phyloP scores from a whole-genome alignment of 2,113 vertebrate genomes.

The Datnioides undecimradiatus region DNA sequence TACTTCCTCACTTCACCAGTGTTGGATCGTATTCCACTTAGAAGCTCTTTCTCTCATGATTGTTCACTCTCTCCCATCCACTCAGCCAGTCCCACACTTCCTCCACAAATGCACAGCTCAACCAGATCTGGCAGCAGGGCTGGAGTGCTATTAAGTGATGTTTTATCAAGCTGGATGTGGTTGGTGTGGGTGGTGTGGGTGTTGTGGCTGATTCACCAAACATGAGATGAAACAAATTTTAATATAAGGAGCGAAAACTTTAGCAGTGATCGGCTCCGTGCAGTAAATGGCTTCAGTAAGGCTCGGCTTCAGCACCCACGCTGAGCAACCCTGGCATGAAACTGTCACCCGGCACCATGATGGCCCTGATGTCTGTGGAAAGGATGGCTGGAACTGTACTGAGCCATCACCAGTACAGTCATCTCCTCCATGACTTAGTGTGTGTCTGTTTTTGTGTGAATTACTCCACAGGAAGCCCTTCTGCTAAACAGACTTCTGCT shows the following conservation, averaged over 20 bases:
- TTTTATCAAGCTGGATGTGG: conserved; percentile 47
- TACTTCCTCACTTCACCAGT: conserved; percentile 26
- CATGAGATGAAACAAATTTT: conserved; percentile 8
- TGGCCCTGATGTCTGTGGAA: background rate
- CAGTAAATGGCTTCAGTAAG: background rate
- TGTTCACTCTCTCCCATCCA: conserved; percentile 36
- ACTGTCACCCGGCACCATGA: background rate
- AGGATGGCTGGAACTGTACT: conserved; percentile 6
- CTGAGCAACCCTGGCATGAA: conserved; percentile 12
- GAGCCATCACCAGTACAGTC: background rate
- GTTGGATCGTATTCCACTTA: conserved; percentile 27
- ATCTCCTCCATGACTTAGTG: conserved; percentile 20
- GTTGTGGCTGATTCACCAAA: conserved; percentile 58
- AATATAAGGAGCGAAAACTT: conserved; percentile 1
- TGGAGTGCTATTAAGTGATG: conserved; percentile 37
- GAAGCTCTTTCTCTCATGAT: conserved; percentile 36
- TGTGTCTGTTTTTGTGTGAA: conserved; percentile 48
- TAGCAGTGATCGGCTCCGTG: background rate
- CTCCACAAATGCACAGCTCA: conserved; percentile 38
- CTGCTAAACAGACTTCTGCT: conserved; percentile 88
- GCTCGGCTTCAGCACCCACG: background rate
- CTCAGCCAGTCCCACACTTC: conserved; percentile 57
- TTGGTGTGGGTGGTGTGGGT: conserved; percentile 57
- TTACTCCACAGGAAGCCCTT: conserved; percentile 88
- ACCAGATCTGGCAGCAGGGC: conserved; percentile 22